Evolutionary conservation across 2,113 vertebrate species (phyloP), one percentile per base, ranked within the genome.

Genomic region (Promerops cafer): DNA sequence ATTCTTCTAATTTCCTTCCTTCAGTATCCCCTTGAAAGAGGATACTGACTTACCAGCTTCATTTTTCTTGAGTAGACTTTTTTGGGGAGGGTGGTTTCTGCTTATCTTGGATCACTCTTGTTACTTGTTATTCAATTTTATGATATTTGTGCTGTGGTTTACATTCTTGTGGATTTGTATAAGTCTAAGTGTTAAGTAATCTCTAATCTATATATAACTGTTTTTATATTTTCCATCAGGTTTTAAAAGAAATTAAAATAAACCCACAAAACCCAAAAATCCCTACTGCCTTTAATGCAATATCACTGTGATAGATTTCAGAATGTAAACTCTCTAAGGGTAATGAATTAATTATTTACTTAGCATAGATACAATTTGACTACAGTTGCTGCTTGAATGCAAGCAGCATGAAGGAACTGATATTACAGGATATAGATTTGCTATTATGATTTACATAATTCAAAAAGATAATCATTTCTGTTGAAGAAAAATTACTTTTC

Each of bases 211-310:
- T 39, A 17, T 68, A 8, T 26, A 82, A 76, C 8, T 64, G 14
- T 59, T 68, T 56, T 6, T 35, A 11, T 78, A 15, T 75, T 88
- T 87, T 79, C 21, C 26, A 81, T 86, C 23, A 61, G 2, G 5
- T 74, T 61, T 94, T 83, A 70, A 77, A 86, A 65, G 33, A 78
- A 53, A 63, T 42, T 52, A 66, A 64, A 90, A 64, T 31, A 63
- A 63, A 42, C 13, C 0, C 37, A 23, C 5, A 16, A 21, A 60
- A 47, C 4, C 1, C 1, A 7, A 72, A 76, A 35, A 1, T 3
- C 11, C 16, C 42, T 82, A 31, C 33, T 72, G 13, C 10, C 15
- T 94, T 78, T 63, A 74, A 74, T n/a, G 35, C 9, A 92, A 16
- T 50, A 35, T 75, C n/a, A 31, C 19, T 69, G 7, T 77, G 47